Percentiles rank a stretch among this genome's conserved stretches.
These are phyloP conservation scores for Sinhomidia bicolor DNA, from an alignment of 2,888 invertebrate species.

Conservation along the genomic window DNA sequence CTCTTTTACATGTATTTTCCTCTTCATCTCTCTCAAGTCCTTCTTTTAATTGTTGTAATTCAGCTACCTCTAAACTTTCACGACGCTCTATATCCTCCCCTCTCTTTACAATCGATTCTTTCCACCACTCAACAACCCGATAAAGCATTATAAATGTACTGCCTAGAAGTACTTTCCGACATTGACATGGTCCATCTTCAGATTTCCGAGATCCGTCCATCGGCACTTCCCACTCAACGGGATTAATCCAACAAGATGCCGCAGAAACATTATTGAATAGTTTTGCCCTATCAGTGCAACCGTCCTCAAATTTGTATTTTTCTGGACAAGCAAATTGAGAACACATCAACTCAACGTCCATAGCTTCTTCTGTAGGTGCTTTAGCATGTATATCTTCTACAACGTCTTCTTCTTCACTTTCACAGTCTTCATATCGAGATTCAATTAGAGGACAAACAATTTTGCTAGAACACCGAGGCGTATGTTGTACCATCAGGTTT, in stretches of 20 bases:
- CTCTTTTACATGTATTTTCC: not conserved
- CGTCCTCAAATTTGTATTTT: conserved; percentile 55
- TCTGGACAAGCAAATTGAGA: conserved; percentile 59
- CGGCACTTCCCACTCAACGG: conserved; percentile 57
- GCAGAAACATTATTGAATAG: conserved; percentile 1
- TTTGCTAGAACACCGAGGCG: not conserved
- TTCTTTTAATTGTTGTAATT: not conserved
- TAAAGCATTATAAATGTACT: conserved; percentile 50
- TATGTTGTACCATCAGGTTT: conserved; percentile 25
- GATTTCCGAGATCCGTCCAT: not conserved
- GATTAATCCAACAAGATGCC: conserved; percentile 60
- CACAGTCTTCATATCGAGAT: not conserved
- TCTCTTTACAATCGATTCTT: not conserved
- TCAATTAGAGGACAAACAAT: not conserved
- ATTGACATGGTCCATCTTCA: conserved; percentile 46
- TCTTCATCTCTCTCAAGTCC: not conserved
- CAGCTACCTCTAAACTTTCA: not conserved
- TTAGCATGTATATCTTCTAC: not conserved
- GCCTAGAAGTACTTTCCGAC: conserved; percentile 63
- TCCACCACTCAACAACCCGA: conserved; percentile 53
- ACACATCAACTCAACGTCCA: conserved; percentile 36
- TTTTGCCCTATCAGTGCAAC: not conserved
- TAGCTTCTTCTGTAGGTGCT: not conserved
- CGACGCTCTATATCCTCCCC: not conserved
- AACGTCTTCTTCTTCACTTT: conserved; percentile 18